phyloP scores from a whole-genome alignment of 2,888 invertebrate species.

The Stratiomys singularior region DNA sequence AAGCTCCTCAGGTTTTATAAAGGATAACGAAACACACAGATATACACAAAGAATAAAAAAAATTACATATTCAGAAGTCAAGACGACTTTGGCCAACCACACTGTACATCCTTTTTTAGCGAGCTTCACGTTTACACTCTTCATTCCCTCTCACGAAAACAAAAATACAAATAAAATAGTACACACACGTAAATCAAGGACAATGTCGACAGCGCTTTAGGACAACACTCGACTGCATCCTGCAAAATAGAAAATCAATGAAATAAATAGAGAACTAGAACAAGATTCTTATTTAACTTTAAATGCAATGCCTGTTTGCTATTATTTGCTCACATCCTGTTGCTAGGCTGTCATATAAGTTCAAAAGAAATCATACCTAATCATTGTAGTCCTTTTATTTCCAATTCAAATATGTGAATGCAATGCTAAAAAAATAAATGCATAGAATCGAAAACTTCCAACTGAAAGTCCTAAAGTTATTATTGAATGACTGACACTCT shows the following conservation, averaged over 20 bases:
- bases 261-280: too few species aligned
- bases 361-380: neutral
- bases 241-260: neutral
- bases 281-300: too few species aligned
- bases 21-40: too few species aligned
- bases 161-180: too few species aligned
- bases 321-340: neutral
- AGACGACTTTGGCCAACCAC: constrained; percentile 33
- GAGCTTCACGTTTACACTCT: too few species aligned
- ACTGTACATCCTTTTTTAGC: neutral
- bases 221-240: constrained; percentile 48
- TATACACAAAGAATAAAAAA: too few species aligned
- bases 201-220: constrained; percentile 52
- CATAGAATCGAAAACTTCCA: constrained; percentile 1
- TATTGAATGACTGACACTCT: constrained; percentile 66
- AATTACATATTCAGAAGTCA: too few species aligned
- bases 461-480: neutral
- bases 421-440: constrained; percentile 7
- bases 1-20: too few species aligned
- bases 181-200: constrained; percentile 6
- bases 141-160: too few species aligned
- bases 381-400: constrained; percentile 5
- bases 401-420: constrained; percentile 2
- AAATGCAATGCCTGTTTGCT: neutral
- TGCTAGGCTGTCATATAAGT: neutral